These are phyloP conservation scores for Nothobranchius furzeri DNA, from an alignment of 2,113 vertebrate genomes.

Conservation along the genomic window DNA sequence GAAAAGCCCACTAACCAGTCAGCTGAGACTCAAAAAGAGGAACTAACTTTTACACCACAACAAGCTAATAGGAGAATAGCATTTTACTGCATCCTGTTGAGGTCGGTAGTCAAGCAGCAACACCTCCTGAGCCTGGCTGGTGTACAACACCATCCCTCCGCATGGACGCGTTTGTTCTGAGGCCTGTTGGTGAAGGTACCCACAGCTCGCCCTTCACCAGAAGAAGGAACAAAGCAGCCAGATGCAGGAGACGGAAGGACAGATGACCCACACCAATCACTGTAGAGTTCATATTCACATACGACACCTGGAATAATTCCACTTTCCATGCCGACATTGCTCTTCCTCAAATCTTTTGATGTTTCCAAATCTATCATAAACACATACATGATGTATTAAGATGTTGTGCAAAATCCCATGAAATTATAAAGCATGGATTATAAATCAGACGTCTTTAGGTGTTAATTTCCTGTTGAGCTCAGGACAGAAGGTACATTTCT, in stretches of 20 bases:
- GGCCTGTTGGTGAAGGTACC: neutral
- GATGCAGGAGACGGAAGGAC: conserved; percentile 4
- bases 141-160: too few relatives aligned
- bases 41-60: conserved; percentile 1
- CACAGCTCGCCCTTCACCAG: conserved; percentile 3
- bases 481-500: neutral
- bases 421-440: too few relatives aligned
- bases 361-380: conserved; percentile 37
- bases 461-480: neutral
- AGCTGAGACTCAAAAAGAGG: neutral
- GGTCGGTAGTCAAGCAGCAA: neutral
- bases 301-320: conserved; percentile 52
- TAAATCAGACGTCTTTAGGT: neutral
- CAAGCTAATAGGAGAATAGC: conserved; percentile 19
- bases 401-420: too few relatives aligned
- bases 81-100: neutral
- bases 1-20: conserved; percentile 7
- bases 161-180: too few relatives aligned
- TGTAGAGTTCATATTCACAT: conserved; percentile 2
- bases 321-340: neutral
- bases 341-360: conserved; percentile 6
- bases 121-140: neutral
- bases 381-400: neutral
- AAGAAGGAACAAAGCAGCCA: conserved; percentile 16
- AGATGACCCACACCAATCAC: conserved; percentile 35